Evolutionary conservation across 2,888 invertebrate species (phyloP).

Genomic region (Schizaphis graminum): DNA sequence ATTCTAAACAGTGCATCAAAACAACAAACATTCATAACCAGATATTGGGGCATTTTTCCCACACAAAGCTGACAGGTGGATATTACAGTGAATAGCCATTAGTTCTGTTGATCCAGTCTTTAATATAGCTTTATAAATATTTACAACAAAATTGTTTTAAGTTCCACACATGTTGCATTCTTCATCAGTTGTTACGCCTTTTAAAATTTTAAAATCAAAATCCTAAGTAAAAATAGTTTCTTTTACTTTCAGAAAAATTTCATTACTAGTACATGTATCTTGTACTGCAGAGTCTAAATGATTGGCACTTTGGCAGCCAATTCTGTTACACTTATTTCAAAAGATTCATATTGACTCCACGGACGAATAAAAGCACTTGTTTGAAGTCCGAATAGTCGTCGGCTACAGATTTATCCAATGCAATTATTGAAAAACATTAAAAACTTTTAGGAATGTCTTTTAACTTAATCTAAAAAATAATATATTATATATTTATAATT

Average conservation of each 20-base stretch:
- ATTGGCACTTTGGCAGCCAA: slow-evolving; percentile 1
- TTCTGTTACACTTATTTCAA: slow-evolving; percentile 32
- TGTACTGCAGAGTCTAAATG: not conserved
- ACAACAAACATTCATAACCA: slow-evolving; percentile 47
- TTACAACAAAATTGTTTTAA: slow-evolving; percentile 33
- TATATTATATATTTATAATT: no score
- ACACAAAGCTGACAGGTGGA: slow-evolving; percentile 33
- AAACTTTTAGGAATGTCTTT: slow-evolving; percentile 13
- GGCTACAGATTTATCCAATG: slow-evolving; percentile 42
- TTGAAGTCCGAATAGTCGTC: not conserved
- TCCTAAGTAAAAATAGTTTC: no score
- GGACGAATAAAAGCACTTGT: no score
- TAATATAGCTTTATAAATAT: slow-evolving; percentile 24
- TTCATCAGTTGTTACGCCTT: no score
- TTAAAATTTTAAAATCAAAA: no score
- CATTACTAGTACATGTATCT: slow-evolving; percentile 27
- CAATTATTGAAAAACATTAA: slow-evolving; percentile 50
- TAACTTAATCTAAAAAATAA: not conserved
- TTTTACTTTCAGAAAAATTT: slow-evolving; percentile 3
- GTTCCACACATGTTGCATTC: not conserved
- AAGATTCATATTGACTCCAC: not conserved
- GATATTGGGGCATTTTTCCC: slow-evolving; percentile 55
- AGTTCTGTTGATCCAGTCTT: slow-evolving; percentile 19
- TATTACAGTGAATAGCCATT: slow-evolving; percentile 49
- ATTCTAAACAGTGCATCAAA: slow-evolving; percentile 24